These are phyloP conservation scores for Saguinus imperator DNA, from an alignment of 2,113 vertebrate species.

Conservation along the genomic window DNA sequence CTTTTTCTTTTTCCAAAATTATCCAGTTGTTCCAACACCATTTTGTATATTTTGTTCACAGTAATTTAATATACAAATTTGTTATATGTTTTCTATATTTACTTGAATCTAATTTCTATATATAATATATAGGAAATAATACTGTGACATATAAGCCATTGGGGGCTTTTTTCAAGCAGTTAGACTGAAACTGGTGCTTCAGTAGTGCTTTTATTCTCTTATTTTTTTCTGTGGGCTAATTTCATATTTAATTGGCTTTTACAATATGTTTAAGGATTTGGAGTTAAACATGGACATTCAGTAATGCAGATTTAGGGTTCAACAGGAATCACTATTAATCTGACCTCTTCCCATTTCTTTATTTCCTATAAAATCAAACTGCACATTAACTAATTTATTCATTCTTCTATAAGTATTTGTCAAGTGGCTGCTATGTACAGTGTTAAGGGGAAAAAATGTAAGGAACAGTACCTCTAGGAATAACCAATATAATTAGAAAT, in stretches of 20 bases:
- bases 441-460: background rate
- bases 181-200: background rate
- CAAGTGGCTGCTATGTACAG: background rate
- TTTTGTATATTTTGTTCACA: background rate
- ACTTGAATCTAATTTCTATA: background rate
- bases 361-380: background rate
- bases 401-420: background rate
- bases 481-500: background rate
- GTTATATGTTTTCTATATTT: background rate
- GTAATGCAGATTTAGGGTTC: background rate
- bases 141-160: background rate
- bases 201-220: background rate
- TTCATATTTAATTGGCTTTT: slow-evolving; percentile 27
- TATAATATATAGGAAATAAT: background rate
- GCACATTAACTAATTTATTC: background rate
- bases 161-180: background rate
- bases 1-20: background rate
- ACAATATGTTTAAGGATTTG: background rate
- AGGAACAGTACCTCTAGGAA: background rate
- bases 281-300: background rate
- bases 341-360: background rate
- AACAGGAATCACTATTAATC: background rate
- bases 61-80: background rate
- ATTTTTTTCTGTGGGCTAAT: background rate
- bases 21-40: background rate